Percentiles rank a stretch among this genome's conserved stretches.
Conservation (phyloP, 2,797 vertebrate species). For the Serranus cabrilla region DNA sequence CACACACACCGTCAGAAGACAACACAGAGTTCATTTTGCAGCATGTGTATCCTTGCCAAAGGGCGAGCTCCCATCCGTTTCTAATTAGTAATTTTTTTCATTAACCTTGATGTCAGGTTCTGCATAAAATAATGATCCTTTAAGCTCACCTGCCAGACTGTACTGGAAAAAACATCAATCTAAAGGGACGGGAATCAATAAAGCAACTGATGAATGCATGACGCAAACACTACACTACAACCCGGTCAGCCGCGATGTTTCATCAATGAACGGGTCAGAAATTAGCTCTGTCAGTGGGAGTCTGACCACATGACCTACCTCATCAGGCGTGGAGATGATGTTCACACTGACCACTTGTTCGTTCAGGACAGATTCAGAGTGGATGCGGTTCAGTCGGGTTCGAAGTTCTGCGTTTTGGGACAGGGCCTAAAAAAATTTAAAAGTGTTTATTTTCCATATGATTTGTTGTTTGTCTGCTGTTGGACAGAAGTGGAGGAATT, state of each 20-base stretch:
- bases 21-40: slow-evolving; percentile 41
- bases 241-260: slow-evolving; percentile 35
- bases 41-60: slow-evolving; percentile 53
- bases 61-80: slow-evolving; percentile 54
- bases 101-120: slow-evolving; percentile 70
- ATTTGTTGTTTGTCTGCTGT: neutral
- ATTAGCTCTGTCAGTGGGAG: slow-evolving; percentile 46
- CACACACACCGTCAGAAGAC: slow-evolving; percentile 44
- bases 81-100: slow-evolving; percentile 70
- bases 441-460: slow-evolving; percentile 16
- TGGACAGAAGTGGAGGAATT: neutral
- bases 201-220: slow-evolving; percentile 54
- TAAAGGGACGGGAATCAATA: slow-evolving; percentile 68
- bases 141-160: slow-evolving; percentile 55
- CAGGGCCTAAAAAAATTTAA: slow-evolving; percentile 89
- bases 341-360: slow-evolving; percentile 99
- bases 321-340: slow-evolving; percentile 97
- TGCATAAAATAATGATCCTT: slow-evolving; percentile 64
- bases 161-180: slow-evolving; percentile 64
- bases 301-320: slow-evolving; percentile 86
- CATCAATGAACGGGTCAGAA: slow-evolving; percentile 44
- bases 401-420: slow-evolving; percentile 98
- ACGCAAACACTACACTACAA: slow-evolving; percentile 51
- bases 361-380: slow-evolving; percentile 96
- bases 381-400: slow-evolving; percentile 97